Base-by-base conservation (phyloP, 2,888 invertebrate genomes). In the Synanthedon myopaeformis region DNA sequence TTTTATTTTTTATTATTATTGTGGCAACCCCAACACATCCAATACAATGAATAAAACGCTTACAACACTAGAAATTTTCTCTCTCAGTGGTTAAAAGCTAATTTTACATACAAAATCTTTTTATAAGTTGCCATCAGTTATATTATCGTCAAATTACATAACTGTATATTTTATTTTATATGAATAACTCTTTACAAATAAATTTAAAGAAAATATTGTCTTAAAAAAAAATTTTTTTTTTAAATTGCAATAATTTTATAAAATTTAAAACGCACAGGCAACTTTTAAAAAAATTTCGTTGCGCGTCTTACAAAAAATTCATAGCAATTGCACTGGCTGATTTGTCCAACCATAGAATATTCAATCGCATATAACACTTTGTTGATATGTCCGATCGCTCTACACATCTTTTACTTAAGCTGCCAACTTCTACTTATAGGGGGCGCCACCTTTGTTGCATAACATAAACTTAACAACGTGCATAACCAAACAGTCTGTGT, bases 61-160 rank as follows among this genome's bases (percentile, higher is more conserved):
- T 81, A 82, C 57, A 74, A 69, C 68, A 68, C 76, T 80, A 81
- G 28, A 74, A 74, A 77, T 76, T 67, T 77, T 85, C 82, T 85
- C 85, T 85, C 85, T 84, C 82, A 71, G 67, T 79, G 67, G 66
- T 76, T 78, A 76, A 65, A 61, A 76, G 75, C 77, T 77, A 70
- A 56, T 55, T 45, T 53, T 48, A 35, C 35, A 35, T 8, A 6
- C 35, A 10, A 35, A 35, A 35, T 8, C 1, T 35, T 35, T 35
- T 35, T 10, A 35, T 10, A 35, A 35, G 35, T 35, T 35, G 35
- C 35, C 35, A 35, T 35, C 10, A 35, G 3, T 23, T 35, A 35
- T n/a, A 8, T 35, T 35, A 35, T 8, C 6, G 28, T 35, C 28
- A 6, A 35, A 35, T 35, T 35, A 23, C 0, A 4, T 23, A 28